Evolutionary conservation across 2,113 vertebrate species (phyloP).

Genomic region (Nanorana parkeri): DNA sequence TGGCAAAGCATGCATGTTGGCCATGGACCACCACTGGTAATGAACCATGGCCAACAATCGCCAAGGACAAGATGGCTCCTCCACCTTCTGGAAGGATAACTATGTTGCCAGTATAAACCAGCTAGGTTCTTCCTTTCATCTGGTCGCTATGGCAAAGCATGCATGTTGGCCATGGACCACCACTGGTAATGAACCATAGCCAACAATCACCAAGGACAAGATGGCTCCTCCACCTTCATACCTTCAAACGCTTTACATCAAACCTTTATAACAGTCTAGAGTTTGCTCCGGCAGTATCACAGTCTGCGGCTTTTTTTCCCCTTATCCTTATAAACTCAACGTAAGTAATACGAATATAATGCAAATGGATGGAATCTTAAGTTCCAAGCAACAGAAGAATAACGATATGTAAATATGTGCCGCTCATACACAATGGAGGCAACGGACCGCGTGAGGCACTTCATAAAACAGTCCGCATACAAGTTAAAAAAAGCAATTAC

Average conservation of each 20-base stretch:
- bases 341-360: not conserved
- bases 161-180: too few relatives aligned
- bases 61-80: not conserved
- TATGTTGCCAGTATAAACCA: too few relatives aligned
- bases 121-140: too few relatives aligned
- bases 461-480: not conserved
- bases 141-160: too few relatives aligned
- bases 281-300: not conserved
- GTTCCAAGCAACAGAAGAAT: not conserved
- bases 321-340: not conserved
- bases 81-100: not conserved
- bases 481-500: not conserved
- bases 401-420: not conserved
- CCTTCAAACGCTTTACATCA: too few relatives aligned
- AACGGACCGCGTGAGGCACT: slow-evolving; percentile 6
- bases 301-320: not conserved
- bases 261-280: not conserved
- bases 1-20: too few relatives aligned
- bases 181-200: too few relatives aligned
- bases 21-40: too few relatives aligned
- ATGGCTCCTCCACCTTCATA: too few relatives aligned
- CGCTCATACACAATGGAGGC: not conserved
- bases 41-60: not conserved
- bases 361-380: not conserved
- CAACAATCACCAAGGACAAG: too few relatives aligned